Evolutionary conservation across 1,140 invertebrate species (phyloP).

Genomic region (Ooceraea biroi): DNA sequence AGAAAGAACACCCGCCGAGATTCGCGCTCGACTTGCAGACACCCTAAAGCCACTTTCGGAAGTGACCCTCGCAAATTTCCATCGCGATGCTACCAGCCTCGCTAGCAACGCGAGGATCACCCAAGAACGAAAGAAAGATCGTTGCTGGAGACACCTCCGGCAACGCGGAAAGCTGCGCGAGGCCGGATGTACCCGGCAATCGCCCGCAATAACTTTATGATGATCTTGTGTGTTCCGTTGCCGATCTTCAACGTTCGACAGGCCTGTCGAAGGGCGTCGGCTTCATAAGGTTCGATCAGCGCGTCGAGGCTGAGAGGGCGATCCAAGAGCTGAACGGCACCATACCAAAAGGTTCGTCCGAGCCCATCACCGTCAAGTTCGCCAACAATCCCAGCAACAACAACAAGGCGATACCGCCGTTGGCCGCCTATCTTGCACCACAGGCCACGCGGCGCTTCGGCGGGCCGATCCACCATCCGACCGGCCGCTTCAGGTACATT

Average conservation of each 20-base stretch:
- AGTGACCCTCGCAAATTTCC: too few species aligned
- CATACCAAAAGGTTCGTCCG: conserved; percentile 97
- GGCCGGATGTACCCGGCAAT: too few species aligned
- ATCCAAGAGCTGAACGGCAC: conserved; percentile 99
- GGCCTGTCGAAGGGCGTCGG: conserved; percentile 99
- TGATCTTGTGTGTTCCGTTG: conserved; percentile 42
- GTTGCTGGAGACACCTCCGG: too few species aligned
- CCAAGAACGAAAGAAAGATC: not conserved
- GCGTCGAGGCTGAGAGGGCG: conserved; percentile 98
- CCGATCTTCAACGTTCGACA: conserved; percentile 81
- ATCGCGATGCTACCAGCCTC: too few species aligned
- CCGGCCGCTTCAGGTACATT: conserved; percentile 96
- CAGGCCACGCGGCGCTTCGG: conserved; percentile 93
- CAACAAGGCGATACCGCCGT: conserved; percentile 95
- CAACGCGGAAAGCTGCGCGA: too few species aligned
- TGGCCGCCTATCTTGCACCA: conserved; percentile 96
- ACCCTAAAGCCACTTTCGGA: too few species aligned
- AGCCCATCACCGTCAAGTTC: conserved; percentile 99
- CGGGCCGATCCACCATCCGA: conserved; percentile 96
- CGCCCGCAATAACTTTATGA: conserved; percentile 33
- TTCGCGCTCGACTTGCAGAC: too few species aligned
- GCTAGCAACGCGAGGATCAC: too few species aligned
- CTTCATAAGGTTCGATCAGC: conserved; percentile 99
- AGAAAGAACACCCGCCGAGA: too few species aligned
- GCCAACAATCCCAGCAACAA: conserved; percentile 99